Evolutionary conservation across 2,888 invertebrate genomes (phyloP).

Genomic region (Agapostemon virescens): DNA sequence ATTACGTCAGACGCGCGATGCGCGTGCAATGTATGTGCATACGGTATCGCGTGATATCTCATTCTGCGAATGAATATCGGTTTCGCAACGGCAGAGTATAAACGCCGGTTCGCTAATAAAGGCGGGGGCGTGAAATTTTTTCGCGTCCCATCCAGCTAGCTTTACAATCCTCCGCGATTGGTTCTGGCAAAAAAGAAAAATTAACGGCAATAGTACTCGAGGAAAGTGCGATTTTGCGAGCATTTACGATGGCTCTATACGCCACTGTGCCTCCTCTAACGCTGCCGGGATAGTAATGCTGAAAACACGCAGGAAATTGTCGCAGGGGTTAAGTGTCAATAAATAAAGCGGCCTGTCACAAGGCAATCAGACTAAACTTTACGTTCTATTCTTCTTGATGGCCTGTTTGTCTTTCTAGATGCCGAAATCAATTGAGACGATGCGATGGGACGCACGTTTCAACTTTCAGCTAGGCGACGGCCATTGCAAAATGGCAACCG

Average conservation of each 20-base stretch:
- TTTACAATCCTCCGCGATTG: not conserved
- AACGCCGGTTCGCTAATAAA: not conserved
- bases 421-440: conserved; percentile 49
- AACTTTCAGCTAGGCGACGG: not conserved
- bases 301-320: conserved; percentile 50
- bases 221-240: conserved; percentile 5
- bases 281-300: conserved; percentile 19
- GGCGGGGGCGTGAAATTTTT: conserved; percentile 19
- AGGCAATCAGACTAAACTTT: conserved; percentile 50
- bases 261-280: not conserved
- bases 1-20: conserved; percentile 18
- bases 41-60: conserved; percentile 38
- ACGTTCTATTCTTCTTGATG: conserved; percentile 35
- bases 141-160: not conserved
- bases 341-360: conserved; percentile 48
- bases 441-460: not conserved
- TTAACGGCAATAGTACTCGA: not conserved
- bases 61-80: conserved; percentile 44
- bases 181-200: not conserved
- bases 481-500: not conserved
- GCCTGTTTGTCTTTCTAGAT: conserved; percentile 43
- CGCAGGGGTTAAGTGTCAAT: conserved; percentile 50
- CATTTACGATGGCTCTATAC: conserved; percentile 2
- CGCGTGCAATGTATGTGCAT: conserved; percentile 13
- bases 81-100: conserved; percentile 36